These are phyloP conservation scores for Dione vanillae DNA, from an alignment of 2,888 invertebrate genomes.

Conservation along the genomic window DNA sequence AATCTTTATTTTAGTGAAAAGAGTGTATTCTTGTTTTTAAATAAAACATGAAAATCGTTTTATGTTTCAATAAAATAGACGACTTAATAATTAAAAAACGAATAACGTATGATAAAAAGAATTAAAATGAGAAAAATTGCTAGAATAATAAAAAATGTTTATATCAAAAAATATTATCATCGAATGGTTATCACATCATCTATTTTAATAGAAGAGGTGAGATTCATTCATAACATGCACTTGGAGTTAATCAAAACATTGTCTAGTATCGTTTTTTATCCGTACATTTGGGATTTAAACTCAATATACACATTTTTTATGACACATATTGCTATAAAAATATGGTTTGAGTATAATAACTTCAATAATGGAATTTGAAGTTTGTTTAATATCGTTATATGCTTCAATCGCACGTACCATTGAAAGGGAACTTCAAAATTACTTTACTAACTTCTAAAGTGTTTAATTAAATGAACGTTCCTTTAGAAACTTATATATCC, in stretches of 20 bases:
- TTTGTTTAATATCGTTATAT: conserved; percentile 24
- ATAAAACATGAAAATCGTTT: too few species aligned
- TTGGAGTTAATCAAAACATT: not conserved
- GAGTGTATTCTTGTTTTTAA: too few species aligned
- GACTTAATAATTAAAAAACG: too few species aligned
- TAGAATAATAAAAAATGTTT: too few species aligned
- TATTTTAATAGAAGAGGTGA: too few species aligned
- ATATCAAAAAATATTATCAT: too few species aligned
- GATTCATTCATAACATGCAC: not conserved
- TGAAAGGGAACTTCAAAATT: conserved; percentile 26
- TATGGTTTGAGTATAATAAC: conserved; percentile 20
- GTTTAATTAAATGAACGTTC: conserved; percentile 12
- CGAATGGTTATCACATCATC: too few species aligned
- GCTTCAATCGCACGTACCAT: conserved; percentile 27
- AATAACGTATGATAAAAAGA: too few species aligned
- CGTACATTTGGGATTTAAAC: not conserved
- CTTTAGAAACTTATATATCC: not conserved
- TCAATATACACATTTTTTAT: conserved; percentile 9
- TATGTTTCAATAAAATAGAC: too few species aligned
- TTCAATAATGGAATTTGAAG: conserved; percentile 11
- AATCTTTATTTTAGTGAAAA: too few species aligned
- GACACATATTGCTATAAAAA: not conserved
- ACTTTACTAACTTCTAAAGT: conserved; percentile 15
- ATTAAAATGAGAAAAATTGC: too few species aligned
- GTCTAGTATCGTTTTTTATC: not conserved